Conservation (phyloP, 2,113 vertebrate genomes). For the Hemichromis elongatus region DNA sequence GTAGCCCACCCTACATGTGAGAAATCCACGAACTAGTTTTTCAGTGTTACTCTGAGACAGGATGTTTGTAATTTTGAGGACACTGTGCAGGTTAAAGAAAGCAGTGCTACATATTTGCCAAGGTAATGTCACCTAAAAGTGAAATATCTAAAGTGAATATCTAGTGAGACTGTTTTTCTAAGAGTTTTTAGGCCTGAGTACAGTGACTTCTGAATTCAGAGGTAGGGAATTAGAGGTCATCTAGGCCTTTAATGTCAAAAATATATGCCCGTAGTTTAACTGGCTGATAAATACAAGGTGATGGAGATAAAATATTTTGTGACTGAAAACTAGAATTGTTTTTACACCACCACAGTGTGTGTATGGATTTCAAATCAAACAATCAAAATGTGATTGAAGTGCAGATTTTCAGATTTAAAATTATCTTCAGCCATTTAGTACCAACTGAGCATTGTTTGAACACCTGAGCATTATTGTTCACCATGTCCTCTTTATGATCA, state of each 20-base stretch:
- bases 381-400: neutral
- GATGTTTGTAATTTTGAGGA: neutral
- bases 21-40: neutral
- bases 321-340: accelerated
- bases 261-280: neutral
- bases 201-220: neutral
- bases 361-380: neutral
- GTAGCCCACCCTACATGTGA: neutral
- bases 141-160: neutral
- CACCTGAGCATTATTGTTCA: neutral
- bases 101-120: neutral
- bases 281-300: neutral
- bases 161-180: neutral
- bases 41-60: neutral
- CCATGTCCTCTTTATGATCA: neutral
- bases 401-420: neutral
- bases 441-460: neutral
- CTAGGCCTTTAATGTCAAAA: neutral
- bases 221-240: neutral
- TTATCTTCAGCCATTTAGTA: neutral
- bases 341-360: neutral
- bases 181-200: neutral
- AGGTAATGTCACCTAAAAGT: neutral
- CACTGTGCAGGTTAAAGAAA: neutral
- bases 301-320: neutral